phyloP scores from a whole-genome alignment of 2,888 invertebrate genomes.

The Drosophila pseudotalamancana region DNA sequence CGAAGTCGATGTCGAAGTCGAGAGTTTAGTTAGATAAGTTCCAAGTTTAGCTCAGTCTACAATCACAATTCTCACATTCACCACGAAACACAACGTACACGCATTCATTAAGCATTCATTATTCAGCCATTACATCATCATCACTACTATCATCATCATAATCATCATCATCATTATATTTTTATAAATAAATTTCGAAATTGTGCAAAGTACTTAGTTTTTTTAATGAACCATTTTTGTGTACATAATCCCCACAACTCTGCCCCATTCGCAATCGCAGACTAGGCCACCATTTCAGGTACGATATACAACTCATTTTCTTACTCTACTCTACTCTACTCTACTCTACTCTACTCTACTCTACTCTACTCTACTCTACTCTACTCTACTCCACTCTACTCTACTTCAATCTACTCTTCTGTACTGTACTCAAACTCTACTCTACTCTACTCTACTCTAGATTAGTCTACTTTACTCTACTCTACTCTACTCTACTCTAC shows the following conservation, averaged over 20 bases:
- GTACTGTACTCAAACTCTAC: too few relatives aligned
- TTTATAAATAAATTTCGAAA: slow-evolving; percentile 68
- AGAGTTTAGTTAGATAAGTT: slow-evolving; percentile 13
- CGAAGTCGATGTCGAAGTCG: slow-evolving; percentile 12
- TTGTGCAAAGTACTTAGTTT: slow-evolving; percentile 74
- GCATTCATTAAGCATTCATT: slow-evolving; percentile 36
- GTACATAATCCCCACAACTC: slow-evolving; percentile 80
- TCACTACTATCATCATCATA: slow-evolving; percentile 34
- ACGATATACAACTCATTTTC: slow-evolving; percentile 82
- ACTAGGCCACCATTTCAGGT: slow-evolving; percentile 84
- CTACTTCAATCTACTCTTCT: too few relatives aligned
- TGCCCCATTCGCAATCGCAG: slow-evolving; percentile 81
- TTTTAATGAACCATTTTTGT: slow-evolving; percentile 78
- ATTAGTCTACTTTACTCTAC: slow-evolving; percentile 34
- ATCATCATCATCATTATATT: slow-evolving; percentile 35
- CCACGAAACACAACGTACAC: slow-evolving; percentile 32
- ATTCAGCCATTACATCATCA: slow-evolving; percentile 16
- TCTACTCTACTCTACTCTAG: slow-evolving; percentile 25
- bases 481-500: slow-evolving; percentile 49
- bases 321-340: slow-evolving; percentile 47
- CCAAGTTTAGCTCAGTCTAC: slow-evolving; percentile 41
- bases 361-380: slow-evolving; percentile 36
- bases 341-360: too few relatives aligned
- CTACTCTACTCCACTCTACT: slow-evolving; percentile 46
- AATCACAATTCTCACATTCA: slow-evolving; percentile 37